A percentile compares a stretch with the other conserved stretches of the same genome.
These are phyloP conservation scores for Pogonocichla stellata DNA, from an alignment of 2,113 vertebrate genomes.

Conservation along the genomic window DNA sequence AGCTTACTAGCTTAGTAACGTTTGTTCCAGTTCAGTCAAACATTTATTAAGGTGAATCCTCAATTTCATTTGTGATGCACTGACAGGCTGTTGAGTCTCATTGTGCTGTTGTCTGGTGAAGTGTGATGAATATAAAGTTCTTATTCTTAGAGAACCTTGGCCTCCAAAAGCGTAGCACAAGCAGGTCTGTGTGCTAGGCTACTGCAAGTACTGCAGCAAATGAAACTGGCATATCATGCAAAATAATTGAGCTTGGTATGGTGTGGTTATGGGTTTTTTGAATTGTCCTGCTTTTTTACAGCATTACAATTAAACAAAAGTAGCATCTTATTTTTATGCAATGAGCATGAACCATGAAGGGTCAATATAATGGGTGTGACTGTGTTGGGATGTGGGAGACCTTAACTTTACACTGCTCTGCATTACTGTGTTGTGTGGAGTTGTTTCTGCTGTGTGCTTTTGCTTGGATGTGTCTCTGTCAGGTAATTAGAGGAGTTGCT, in stretches of 20 bases:
- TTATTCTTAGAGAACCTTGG: not conserved
- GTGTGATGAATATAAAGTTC: not conserved
- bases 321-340: not conserved
- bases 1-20: not conserved
- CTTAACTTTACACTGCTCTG: not conserved
- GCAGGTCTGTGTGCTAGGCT: not conserved
- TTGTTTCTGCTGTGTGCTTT: not conserved
- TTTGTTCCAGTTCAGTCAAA: not conserved
- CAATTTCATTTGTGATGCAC: not conserved
- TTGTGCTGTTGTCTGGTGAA: not conserved
- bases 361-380: rapidly evolving
- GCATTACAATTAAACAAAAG: not conserved
- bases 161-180: not conserved
- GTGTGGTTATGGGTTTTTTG: not conserved
- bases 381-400: not conserved
- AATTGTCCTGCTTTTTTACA: not conserved
- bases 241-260: not conserved
- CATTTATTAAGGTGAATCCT: not conserved
- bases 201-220: not conserved
- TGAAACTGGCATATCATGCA: not conserved
- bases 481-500: not conserved
- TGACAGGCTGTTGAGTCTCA: not conserved
- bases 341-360: rapidly evolving
- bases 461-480: not conserved
- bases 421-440: not conserved